Percentiles rank a stretch among this genome's conserved stretches.
Conservation (phyloP, 2,888 invertebrate genomes). For the Xylota segnis region DNA sequence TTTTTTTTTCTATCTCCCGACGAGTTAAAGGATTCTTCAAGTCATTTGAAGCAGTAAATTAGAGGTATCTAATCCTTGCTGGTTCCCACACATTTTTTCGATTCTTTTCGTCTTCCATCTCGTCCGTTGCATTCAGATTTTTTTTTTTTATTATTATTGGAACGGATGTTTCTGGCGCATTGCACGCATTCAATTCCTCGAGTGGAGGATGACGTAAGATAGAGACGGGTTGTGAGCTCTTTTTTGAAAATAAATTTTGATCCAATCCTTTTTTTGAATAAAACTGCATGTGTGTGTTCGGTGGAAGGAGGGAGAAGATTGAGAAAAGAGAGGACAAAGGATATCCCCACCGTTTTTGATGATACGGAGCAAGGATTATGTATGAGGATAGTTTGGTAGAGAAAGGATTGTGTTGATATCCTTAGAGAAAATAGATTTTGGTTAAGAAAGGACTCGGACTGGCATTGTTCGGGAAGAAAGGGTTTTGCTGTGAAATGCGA, state of each 20-base stretch:
- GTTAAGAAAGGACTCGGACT: conserved; percentile 36
- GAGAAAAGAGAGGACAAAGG: conserved; percentile 42
- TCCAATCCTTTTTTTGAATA: conserved; percentile 66
- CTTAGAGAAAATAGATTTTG: conserved; percentile 61
- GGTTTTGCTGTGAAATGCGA: conserved; percentile 60
- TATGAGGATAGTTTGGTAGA: conserved; percentile 23
- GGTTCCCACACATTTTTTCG: conserved; percentile 71
- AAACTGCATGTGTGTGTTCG: conserved; percentile 36
- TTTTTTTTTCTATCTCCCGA: conserved; percentile 22
- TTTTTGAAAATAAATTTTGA: conserved; percentile 6
- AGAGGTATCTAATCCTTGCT: conserved; percentile 75
- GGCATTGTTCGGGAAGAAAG: conserved; percentile 55
- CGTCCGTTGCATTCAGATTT: conserved; percentile 26
- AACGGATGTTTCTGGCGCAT: conserved; percentile 56
- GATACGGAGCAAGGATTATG: conserved; percentile 45
- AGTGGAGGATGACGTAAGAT: conserved; percentile 59
- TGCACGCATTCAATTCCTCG: conserved; percentile 45
- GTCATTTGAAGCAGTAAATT: conserved; percentile 73
- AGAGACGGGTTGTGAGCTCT: not conserved
- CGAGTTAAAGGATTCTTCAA: conserved; percentile 70
- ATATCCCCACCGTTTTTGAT: conserved; percentile 56
- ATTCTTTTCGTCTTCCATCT: conserved; percentile 17
- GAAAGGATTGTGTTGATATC: conserved; percentile 56
- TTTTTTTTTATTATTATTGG: conserved; percentile 13
- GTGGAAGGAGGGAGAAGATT: conserved; percentile 59